These are phyloP conservation scores for Conger conger DNA, from an alignment of 2,113 vertebrate genomes.

Conservation along the genomic window DNA sequence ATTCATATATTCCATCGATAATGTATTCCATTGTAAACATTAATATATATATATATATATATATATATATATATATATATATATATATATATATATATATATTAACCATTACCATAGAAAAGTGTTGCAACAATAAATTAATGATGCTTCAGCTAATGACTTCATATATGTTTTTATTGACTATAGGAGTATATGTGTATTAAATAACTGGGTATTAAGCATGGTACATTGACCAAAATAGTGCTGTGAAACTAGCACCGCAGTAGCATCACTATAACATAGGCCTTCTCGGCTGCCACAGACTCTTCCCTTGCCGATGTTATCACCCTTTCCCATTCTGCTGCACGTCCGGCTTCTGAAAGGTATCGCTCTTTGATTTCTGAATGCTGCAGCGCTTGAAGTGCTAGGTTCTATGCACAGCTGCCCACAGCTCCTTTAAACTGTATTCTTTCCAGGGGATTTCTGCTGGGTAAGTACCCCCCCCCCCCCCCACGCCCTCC, in stretches of 20 bases:
- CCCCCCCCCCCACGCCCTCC: background rate
- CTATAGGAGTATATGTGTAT: background rate
- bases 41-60: too few species aligned
- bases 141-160: background rate
- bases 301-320: background rate
- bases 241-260: background rate
- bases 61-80: too few species aligned
- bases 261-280: background rate
- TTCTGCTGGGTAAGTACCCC: slow-evolving; percentile 47
- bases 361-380: slow-evolving; percentile 16
- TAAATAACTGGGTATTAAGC: background rate
- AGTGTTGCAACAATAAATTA: background rate
- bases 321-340: background rate
- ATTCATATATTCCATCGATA: too few species aligned
- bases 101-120: background rate
- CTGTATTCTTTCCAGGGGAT: slow-evolving; percentile 58
- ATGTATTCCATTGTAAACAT: too few species aligned
- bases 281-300: background rate
- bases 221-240: background rate
- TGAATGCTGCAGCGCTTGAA: slow-evolving; percentile 27
- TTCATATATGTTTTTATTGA: background rate
- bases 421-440: slow-evolving; percentile 56
- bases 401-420: slow-evolving; percentile 41
- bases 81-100: too few species aligned
- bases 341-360: background rate